Evolutionary conservation across 2,888 invertebrate species (phyloP).

Genomic region (Diaphora mendica): DNA sequence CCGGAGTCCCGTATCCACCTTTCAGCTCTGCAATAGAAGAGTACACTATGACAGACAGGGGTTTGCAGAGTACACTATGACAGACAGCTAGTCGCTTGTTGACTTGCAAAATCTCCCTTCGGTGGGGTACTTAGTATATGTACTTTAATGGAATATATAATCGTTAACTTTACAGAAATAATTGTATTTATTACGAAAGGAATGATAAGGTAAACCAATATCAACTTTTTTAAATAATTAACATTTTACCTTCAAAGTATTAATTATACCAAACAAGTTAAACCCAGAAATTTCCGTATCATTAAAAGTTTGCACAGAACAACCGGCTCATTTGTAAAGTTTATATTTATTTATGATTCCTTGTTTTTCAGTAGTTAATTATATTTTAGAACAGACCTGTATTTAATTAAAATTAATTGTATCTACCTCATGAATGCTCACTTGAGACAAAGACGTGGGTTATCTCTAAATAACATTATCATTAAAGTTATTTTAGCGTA

Average conservation of each 20-base stretch:
- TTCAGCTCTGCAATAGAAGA: too few relatives aligned
- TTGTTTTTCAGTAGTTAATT: constrained; percentile 7
- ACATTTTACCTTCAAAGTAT: constrained; percentile 17
- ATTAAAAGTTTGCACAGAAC: constrained; percentile 32
- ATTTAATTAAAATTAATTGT: too few relatives aligned
- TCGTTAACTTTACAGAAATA: background rate
- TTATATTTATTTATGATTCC: constrained; percentile 24
- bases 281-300: constrained; percentile 13
- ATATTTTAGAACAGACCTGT: background rate
- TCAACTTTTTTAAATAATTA: background rate
- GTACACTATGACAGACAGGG: too few relatives aligned
- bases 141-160: background rate
- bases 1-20: background rate
- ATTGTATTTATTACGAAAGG: background rate
- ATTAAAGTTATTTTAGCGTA: too few relatives aligned
- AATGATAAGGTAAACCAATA: background rate
- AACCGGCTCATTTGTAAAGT: constrained; percentile 18
- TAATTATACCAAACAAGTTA: constrained; percentile 11
- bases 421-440: too few relatives aligned
- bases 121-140: too few relatives aligned
- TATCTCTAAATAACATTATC: too few relatives aligned
- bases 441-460: too few relatives aligned
- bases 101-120: too few relatives aligned
- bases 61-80: too few relatives aligned
- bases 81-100: too few relatives aligned